Evolutionary conservation across 1,140 invertebrate genomes (phyloP).

Genomic region (Elysia chlorotica): DNA sequence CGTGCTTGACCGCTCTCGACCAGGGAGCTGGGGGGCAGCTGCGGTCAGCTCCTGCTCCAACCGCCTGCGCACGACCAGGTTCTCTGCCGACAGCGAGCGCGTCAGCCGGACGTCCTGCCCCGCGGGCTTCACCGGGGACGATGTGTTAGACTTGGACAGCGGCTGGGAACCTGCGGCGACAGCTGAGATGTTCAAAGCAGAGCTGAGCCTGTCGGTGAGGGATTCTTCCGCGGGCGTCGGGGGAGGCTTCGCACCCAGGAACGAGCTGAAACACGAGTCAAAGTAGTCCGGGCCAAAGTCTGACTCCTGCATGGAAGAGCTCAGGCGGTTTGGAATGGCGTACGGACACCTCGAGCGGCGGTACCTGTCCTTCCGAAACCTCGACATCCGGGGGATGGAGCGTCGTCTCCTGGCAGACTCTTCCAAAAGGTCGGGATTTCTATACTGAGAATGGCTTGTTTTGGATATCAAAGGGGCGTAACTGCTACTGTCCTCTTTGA

Average conservation of each 20-base stretch:
- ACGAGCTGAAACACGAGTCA: neutral
- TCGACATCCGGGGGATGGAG: slow-evolving; percentile 5
- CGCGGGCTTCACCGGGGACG: slow-evolving; percentile 10
- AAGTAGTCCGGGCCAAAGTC: slow-evolving; percentile 7
- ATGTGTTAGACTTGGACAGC: slow-evolving; percentile 22
- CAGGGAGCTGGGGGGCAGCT: too few species aligned
- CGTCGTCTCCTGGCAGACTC: neutral
- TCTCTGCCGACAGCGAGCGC: slow-evolving; percentile 10
- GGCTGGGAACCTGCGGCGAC: neutral
- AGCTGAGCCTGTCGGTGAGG: neutral
- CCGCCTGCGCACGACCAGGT: neutral
- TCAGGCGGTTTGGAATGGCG: slow-evolving; percentile 13
- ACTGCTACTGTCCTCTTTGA: neutral
- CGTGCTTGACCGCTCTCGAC: neutral
- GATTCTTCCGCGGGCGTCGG: neutral
- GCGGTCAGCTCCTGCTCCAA: neutral
- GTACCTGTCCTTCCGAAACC: slow-evolving; percentile 3
- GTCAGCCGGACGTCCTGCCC: neutral
- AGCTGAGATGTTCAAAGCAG: too few species aligned
- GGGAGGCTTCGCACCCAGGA: neutral
- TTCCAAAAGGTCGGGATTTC: slow-evolving; percentile 1
- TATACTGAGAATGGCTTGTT: too few species aligned
- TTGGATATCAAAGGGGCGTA: neutral
- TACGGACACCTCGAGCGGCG: slow-evolving; percentile 13
- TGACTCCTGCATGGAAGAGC: slow-evolving; percentile 8